Base-by-base conservation (phyloP, 2,888 invertebrate species). In the Cinara cedri region DNA sequence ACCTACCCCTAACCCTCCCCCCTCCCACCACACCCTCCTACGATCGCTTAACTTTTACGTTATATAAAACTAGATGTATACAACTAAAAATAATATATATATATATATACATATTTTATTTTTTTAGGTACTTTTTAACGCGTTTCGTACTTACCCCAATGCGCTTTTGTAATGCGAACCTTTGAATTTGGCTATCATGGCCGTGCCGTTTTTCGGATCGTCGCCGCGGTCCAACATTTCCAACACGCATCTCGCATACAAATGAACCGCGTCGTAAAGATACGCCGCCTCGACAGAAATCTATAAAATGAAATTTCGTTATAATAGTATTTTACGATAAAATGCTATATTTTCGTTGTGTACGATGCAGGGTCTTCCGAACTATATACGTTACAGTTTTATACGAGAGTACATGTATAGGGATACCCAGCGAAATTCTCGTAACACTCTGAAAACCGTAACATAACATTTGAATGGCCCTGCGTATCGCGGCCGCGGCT, bases 201-300 rank as follows among this genome's bases (percentile, higher is more conserved):
- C 92, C n/a, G 91, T 90, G 34, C 97, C 97, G 84, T 97, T 93
- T 49, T 88, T 88, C 0, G 93, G 90, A 83, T 90, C 89, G 19
- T 89, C 91, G 0, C 91, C 91, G n/a, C 88, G 87, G 55, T 89
- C 87, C 80, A 97, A 86, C 1, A 92, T 90, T 82, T 90, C 89
- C 46, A 92, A 88, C 82, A 97, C 87, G 2, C 96, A 96, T 81
- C 90, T 89, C 14, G 95, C 94, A 86, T 98, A 98, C 82, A 97
- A 89, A 89, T 93, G 92, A 68, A 98, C 94, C 0, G 98, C 94
- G 86, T 97, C 97, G 86, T 97, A 97, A 34, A 95, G 89, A 89
- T 96, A 96, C 51, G 94, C 96, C 19, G 96, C 96, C 85, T 94
- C 94, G 76, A 93, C 92, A 82, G 92, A 91, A 84, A 94, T 93